Evolutionary conservation across 1,140 invertebrate species (phyloP).

Genomic region (Lordiphosa stackelbergi): DNA sequence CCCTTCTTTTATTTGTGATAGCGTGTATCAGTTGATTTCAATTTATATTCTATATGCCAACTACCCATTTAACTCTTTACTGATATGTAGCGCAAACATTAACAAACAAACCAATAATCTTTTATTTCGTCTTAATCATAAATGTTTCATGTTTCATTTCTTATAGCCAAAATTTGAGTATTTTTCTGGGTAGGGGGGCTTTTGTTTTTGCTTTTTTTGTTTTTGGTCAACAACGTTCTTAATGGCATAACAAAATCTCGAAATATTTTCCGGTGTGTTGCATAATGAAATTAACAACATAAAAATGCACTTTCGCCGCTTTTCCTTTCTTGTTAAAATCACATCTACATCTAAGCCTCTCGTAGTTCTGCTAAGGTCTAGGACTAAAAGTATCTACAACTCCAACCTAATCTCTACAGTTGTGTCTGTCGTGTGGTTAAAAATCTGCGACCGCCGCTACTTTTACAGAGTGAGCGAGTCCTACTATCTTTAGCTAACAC

Average conservation of each 20-base stretch:
- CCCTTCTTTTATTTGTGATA: conserved; percentile 20
- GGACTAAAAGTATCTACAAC: conserved; percentile 72
- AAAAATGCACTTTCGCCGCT: conserved; percentile 55
- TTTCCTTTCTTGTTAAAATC: conserved; percentile 56
- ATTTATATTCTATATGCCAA: conserved; percentile 64
- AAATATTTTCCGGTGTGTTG: conserved; percentile 19
- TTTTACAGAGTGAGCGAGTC: conserved; percentile 35
- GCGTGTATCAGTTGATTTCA: conserved; percentile 11
- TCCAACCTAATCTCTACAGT: conserved; percentile 47
- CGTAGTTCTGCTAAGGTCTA: conserved; percentile 53
- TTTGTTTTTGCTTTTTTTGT: conserved; percentile 31
- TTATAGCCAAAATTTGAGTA: conserved; percentile 31
- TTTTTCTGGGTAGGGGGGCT: conserved; percentile 18
- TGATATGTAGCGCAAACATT: conserved; percentile 77
- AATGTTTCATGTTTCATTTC: conserved; percentile 19
- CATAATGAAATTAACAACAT: conserved; percentile 57
- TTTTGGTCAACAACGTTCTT: conserved; percentile 72
- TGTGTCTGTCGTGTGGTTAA: conserved; percentile 32
- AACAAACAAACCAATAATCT: conserved; percentile 77
- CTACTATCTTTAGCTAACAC: conserved; percentile 25
- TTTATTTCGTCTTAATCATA: conserved; percentile 36
- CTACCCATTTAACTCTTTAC: conserved; percentile 72
- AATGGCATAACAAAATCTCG: conserved; percentile 36
- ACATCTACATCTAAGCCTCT: conserved; percentile 67
- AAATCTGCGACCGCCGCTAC: conserved; percentile 14